A percentile compares a stretch with the other conserved stretches of the same genome.
Conservation (phyloP, 2,797 vertebrate species). For the Falco biarmicus region DNA sequence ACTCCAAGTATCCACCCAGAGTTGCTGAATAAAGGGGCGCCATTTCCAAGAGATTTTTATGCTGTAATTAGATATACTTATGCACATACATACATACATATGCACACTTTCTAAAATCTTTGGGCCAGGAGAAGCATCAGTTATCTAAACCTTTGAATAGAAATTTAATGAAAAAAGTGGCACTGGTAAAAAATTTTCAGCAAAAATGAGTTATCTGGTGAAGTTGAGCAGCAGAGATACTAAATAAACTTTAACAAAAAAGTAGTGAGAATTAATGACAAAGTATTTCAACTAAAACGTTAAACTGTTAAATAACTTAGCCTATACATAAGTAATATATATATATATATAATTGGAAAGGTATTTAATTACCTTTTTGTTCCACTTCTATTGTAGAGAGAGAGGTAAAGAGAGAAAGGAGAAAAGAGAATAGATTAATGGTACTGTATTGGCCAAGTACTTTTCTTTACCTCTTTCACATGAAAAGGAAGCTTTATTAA, state of each 20-base stretch:
- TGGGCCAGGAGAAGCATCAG: not conserved
- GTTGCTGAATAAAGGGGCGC: not conserved
- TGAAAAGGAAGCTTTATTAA: slow-evolving; percentile 75
- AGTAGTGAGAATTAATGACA: slow-evolving; percentile 82
- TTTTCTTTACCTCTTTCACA: slow-evolving; percentile 80
- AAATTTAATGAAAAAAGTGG: slow-evolving; percentile 32
- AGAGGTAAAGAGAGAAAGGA: slow-evolving; percentile 86
- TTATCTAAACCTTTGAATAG: slow-evolving; percentile 13
- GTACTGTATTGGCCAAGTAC: slow-evolving; percentile 79
- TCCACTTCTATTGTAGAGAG: slow-evolving; percentile 99
- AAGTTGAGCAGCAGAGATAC: slow-evolving; percentile 81
- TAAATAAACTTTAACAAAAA: slow-evolving; percentile 79
- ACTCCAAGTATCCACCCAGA: not conserved
- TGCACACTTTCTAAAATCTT: slow-evolving; percentile 8
- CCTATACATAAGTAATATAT: slow-evolving; percentile 78
- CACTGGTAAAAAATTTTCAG: slow-evolving; percentile 53
- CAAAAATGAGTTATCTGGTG: slow-evolving; percentile 52
- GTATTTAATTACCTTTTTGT: slow-evolving; percentile 99
- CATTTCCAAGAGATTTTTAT: not conserved
- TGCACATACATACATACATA: not conserved
- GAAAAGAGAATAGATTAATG: slow-evolving; percentile 87
- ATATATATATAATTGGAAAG: slow-evolving; percentile 78
- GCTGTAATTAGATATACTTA: not conserved
- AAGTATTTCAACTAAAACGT: slow-evolving; percentile 80
- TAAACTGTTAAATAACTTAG: slow-evolving; percentile 84